Percentiles rank a stretch among this genome's conserved stretches.
Evolutionary conservation across 2,797 vertebrate species (phyloP).

Genomic region (Gymnothorax javanicus): DNA sequence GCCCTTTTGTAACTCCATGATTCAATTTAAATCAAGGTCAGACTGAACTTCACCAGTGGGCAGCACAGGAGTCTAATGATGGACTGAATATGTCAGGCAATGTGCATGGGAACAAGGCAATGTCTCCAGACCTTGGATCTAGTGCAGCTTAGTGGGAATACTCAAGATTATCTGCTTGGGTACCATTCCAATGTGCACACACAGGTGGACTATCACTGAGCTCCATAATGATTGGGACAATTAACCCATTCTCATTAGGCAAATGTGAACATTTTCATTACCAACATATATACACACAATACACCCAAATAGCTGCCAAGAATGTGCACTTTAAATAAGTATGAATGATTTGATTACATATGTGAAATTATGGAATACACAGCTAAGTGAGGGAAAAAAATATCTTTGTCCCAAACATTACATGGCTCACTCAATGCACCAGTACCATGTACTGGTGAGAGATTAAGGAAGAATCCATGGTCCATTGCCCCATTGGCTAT

Average conservation of each 20-base stretch:
- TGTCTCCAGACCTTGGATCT: background rate
- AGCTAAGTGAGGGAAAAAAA: too few species aligned
- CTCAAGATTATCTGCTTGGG: background rate
- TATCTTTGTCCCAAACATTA: too few species aligned
- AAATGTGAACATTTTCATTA: too few species aligned
- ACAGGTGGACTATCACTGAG: background rate
- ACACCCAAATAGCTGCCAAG: too few species aligned
- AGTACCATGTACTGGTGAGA: background rate
- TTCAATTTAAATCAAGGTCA: background rate
- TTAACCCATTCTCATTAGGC: too few species aligned
- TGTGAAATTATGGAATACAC: too few species aligned
- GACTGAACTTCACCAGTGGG: background rate
- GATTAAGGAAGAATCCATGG: background rate
- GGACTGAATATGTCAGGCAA: background rate
- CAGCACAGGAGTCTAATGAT: background rate
- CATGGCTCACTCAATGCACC: too few species aligned
- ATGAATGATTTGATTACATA: too few species aligned
- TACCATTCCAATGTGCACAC: background rate
- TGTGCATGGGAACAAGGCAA: background rate
- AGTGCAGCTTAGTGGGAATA: background rate
- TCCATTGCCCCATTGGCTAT: background rate
- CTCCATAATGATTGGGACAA: too few species aligned
- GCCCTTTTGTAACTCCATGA: too few species aligned
- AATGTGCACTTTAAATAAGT: too few species aligned
- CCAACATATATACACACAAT: too few species aligned